Evolutionary conservation across 2,888 invertebrate species (phyloP).

Genomic region (Chrysopilus asiliformis): DNA sequence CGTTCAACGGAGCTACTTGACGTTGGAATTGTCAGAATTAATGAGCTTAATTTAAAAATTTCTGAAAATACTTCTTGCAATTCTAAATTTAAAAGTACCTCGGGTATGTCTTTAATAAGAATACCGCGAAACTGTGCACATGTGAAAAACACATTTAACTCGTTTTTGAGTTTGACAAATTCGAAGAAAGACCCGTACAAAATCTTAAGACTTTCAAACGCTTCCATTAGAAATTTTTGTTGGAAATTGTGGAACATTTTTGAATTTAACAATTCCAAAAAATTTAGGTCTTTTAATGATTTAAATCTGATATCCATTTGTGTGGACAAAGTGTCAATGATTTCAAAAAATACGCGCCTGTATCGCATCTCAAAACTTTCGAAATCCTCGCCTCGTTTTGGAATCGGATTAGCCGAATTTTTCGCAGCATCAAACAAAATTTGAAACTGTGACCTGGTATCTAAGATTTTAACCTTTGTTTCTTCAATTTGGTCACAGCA

Average conservation of each 20-base stretch:
- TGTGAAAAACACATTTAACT: neutral
- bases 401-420: too few relatives aligned
- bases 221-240: too few relatives aligned
- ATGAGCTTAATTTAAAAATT: neutral
- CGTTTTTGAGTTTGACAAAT: neutral
- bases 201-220: too few relatives aligned
- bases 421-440: too few relatives aligned
- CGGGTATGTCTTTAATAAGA: neutral
- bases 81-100: neutral
- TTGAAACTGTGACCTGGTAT: too few relatives aligned
- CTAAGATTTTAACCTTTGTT: too few relatives aligned
- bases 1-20: constrained; percentile 2
- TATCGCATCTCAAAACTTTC: neutral
- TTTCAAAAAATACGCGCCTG: neutral
- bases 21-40: neutral
- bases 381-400: neutral
- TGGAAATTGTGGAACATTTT: too few relatives aligned
- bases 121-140: neutral
- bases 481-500: neutral
- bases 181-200: too few relatives aligned
- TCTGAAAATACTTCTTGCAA: too few relatives aligned
- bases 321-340: neutral
- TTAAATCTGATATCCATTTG: too few relatives aligned
- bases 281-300: too few relatives aligned
- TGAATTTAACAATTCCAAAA: too few relatives aligned